Evolutionary conservation across 2,888 invertebrate genomes (phyloP).

Genomic region (Synergus japonicus): DNA sequence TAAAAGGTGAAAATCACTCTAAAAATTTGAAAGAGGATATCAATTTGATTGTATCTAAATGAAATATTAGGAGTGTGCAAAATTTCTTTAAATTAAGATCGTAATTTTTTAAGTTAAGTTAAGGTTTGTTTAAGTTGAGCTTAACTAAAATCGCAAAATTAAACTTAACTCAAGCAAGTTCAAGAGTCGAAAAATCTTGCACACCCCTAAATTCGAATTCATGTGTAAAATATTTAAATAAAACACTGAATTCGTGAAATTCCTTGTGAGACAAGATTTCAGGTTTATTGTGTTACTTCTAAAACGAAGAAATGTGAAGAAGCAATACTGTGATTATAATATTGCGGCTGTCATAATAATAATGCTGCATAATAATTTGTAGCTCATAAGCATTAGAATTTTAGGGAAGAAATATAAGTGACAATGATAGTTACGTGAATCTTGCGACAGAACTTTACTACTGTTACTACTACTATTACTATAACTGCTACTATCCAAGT

Average conservation of each 20-base stretch:
- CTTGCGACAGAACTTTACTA: slow-evolving; percentile 52
- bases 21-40: neutral
- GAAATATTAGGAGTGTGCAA: no score
- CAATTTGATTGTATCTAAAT: neutral
- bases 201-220: no score
- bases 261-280: neutral
- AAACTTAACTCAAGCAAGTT: no score
- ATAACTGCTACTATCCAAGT: slow-evolving; percentile 56
- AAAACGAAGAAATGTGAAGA: neutral
- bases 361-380: neutral
- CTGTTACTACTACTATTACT: slow-evolving; percentile 62
- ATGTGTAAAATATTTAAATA: neutral
- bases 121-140: no score
- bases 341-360: neutral
- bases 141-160: no score
- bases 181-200: no score
- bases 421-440: neutral
- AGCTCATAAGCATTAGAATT: neutral
- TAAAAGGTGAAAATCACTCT: neutral
- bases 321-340: slow-evolving; percentile 13
- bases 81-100: no score
- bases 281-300: neutral
- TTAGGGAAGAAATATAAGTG: neutral
- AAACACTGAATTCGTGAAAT: neutral
- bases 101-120: no score